phyloP scores from a whole-genome alignment of 1,140 invertebrate genomes.

The Drosophila ficusphila region DNA sequence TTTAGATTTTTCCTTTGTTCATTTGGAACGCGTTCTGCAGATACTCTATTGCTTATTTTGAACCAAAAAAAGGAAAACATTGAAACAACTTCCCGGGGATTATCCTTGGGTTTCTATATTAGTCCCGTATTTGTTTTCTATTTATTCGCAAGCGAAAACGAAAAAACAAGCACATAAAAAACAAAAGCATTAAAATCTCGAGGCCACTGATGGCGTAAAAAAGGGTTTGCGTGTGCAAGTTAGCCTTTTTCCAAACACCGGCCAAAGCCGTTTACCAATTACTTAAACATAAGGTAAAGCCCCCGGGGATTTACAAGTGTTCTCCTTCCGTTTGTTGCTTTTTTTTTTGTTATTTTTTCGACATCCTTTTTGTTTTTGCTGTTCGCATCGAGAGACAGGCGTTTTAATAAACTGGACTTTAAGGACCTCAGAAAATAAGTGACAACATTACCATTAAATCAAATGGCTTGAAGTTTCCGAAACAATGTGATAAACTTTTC shows the following conservation, averaged over 20 bases:
- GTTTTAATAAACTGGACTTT: conserved; percentile 47
- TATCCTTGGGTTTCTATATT: conserved; percentile 53
- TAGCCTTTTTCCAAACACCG: conserved; percentile 16
- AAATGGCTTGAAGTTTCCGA: conserved; percentile 26
- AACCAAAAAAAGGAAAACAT: conserved; percentile 18
- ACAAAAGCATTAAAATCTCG: conserved; percentile 40
- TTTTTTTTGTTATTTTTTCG: background rate
- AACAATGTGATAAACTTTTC: conserved; percentile 2
- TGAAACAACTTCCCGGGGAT: conserved; percentile 59
- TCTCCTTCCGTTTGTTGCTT: conserved; percentile 31
- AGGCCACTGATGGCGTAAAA: conserved; percentile 18
- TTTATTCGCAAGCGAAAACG: conserved; percentile 19
- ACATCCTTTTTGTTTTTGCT: conserved; percentile 19
- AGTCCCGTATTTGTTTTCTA: conserved; percentile 53
- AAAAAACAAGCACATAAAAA: conserved; percentile 26
- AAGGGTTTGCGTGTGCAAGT: conserved; percentile 47
- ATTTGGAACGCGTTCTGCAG: conserved; percentile 28
- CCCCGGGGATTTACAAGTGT: conserved; percentile 69
- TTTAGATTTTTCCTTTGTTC: conserved; percentile 57
- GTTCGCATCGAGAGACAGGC: conserved; percentile 19
- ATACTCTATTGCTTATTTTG: conserved; percentile 48
- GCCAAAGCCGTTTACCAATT: conserved; percentile 76
- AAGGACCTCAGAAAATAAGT: conserved; percentile 30
- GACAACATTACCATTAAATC: conserved; percentile 56
- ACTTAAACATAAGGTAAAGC: conserved; percentile 76